phyloP scores from a whole-genome alignment of 1,140 invertebrate genomes.

The Dendrolimus punctatus region DNA sequence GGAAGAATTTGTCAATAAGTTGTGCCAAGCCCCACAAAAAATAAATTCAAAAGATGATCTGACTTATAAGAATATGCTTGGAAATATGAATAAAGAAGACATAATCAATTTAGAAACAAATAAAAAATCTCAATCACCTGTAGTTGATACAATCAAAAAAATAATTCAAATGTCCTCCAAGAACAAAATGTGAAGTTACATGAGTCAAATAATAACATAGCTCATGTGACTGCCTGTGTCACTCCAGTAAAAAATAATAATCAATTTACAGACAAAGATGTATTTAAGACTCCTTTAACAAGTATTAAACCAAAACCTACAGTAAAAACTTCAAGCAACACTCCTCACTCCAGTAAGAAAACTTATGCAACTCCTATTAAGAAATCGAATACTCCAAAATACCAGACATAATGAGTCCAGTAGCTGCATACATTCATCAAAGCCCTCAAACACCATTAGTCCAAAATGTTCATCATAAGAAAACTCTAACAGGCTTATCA shows the following conservation, averaged over 20 bases:
- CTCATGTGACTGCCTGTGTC: too few species aligned
- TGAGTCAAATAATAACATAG: too few species aligned
- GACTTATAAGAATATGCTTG: slow-evolving; percentile 21
- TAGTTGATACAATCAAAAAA: too few species aligned
- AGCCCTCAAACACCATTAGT: slow-evolving; percentile 39
- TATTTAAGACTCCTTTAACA: slow-evolving; percentile 16
- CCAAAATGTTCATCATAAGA: slow-evolving; percentile 41
- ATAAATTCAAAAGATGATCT: slow-evolving; percentile 14
- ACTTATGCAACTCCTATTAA: slow-evolving; percentile 20
- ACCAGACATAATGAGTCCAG: slow-evolving; percentile 46
- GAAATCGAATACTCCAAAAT: slow-evolving; percentile 18
- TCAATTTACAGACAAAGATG: slow-evolving; percentile 1
- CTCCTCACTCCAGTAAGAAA: slow-evolving; percentile 20
- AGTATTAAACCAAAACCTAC: slow-evolving; percentile 15
- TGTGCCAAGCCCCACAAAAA: slow-evolving; percentile 20
- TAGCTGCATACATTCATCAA: slow-evolving; percentile 47
- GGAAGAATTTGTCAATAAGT: slow-evolving; percentile 35
- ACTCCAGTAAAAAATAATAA: slow-evolving; percentile 1
- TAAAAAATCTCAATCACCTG: too few species aligned
- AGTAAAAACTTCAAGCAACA: slow-evolving; percentile 37
- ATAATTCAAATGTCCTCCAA: too few species aligned
- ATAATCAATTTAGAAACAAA: neutral
- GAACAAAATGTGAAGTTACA: too few species aligned
- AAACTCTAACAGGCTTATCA: slow-evolving; percentile 25
- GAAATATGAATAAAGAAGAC: neutral